Evolutionary conservation across 2,888 invertebrate species (phyloP).

Genomic region (Siphlonurus alternatus): DNA sequence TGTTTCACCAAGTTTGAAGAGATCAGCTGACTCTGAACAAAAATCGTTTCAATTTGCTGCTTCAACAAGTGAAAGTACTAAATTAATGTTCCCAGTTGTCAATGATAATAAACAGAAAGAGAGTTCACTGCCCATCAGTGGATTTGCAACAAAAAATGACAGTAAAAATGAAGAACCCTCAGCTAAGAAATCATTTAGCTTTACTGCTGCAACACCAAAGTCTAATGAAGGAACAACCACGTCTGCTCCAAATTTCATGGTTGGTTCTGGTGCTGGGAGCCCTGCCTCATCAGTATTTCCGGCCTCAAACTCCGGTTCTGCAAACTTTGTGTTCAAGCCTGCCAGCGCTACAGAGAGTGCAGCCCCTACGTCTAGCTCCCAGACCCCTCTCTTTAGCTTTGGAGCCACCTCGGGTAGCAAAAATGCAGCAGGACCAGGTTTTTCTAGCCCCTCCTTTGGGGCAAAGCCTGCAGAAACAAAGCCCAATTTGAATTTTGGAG

Average conservation of each 20-base stretch:
- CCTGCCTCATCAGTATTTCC: background rate
- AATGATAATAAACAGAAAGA: background rate
- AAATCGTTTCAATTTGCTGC: background rate
- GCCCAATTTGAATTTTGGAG: background rate
- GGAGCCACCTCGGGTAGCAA: background rate
- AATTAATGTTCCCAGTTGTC: background rate
- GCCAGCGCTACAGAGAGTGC: no score
- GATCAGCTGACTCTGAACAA: background rate
- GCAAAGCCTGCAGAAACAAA: background rate
- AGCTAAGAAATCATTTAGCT: background rate
- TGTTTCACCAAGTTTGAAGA: background rate
- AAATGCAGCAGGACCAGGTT: background rate
- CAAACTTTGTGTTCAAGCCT: background rate
- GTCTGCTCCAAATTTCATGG: background rate
- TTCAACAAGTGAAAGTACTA: background rate
- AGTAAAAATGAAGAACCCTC: background rate
- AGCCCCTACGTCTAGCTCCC: background rate
- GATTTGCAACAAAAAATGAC: no score
- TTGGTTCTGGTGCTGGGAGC: no score
- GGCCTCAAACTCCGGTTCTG: background rate
- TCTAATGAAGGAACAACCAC: background rate
- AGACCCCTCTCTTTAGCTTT: background rate
- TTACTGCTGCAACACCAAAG: background rate
- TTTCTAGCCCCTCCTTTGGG: background rate
- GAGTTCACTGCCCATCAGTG: no score